These are phyloP conservation scores for Drosophila subsilvestris DNA, from an alignment of 2,888 invertebrate genomes.

Conservation along the genomic window DNA sequence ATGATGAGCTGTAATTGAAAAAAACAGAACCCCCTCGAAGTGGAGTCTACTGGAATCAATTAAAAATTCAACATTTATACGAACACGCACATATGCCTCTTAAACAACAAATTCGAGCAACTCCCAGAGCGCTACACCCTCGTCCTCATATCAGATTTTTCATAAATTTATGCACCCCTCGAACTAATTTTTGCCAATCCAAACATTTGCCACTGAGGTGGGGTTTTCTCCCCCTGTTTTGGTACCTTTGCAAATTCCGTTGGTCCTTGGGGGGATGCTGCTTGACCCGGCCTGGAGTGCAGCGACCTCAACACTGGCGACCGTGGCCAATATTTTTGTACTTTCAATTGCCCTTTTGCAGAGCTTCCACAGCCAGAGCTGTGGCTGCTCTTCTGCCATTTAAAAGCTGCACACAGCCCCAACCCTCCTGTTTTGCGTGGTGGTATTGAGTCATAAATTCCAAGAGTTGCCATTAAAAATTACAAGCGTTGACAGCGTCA, in stretches of 20 bases:
- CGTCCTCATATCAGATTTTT: constrained; percentile 35
- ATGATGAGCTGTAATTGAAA: constrained; percentile 39
- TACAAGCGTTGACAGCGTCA: constrained; percentile 66
- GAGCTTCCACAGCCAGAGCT: constrained; percentile 12
- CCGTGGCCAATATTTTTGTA: constrained; percentile 35
- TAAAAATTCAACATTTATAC: constrained; percentile 52
- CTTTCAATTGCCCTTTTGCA: constrained; percentile 35
- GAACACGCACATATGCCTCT: constrained; percentile 50
- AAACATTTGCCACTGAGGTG: constrained; percentile 4
- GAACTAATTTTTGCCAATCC: constrained; percentile 63
- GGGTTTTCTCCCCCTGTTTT: constrained; percentile 25
- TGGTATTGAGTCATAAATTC: constrained; percentile 55
- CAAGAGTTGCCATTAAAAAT: constrained; percentile 69
- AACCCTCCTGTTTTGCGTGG: constrained; percentile 10
- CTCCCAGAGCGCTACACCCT: constrained; percentile 19
- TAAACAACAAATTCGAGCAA: constrained; percentile 38
- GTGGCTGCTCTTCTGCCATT: constrained; percentile 23
- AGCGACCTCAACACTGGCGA: constrained; percentile 15
- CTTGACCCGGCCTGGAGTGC: constrained; percentile 31
- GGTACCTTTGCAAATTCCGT: constrained; percentile 34
- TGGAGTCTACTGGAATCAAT: constrained; percentile 55
- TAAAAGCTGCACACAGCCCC: constrained; percentile 40
- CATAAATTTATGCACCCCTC: constrained; percentile 75
- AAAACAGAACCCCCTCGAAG: constrained; percentile 12
- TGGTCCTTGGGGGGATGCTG: constrained; percentile 3